phyloP scores from a whole-genome alignment of 2,888 invertebrate genomes.

The Argyresthia albistria region DNA sequence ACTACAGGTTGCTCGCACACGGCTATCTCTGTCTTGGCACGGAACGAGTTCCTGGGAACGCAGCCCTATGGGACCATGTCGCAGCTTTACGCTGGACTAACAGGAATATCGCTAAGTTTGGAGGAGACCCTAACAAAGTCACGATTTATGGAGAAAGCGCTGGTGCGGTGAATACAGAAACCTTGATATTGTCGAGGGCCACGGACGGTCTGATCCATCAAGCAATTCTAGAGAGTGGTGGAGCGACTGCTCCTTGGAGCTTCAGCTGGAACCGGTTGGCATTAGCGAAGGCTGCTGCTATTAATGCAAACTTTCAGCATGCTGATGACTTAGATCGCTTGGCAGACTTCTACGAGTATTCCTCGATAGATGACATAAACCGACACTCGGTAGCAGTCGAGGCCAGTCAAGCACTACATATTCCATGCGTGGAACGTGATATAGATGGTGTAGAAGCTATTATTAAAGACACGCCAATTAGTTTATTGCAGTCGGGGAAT shows the following conservation, averaged over 20 bases:
- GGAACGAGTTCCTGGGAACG: slow-evolving; percentile 4
- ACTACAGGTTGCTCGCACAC: background rate
- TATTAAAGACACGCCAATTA: background rate
- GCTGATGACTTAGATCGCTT: slow-evolving; percentile 1
- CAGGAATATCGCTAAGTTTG: slow-evolving; percentile 25
- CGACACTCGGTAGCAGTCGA: too few relatives aligned
- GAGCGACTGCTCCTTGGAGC: background rate
- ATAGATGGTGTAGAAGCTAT: background rate
- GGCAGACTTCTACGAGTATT: background rate
- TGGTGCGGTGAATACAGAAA: background rate
- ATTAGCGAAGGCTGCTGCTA: background rate
- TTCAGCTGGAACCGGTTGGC: background rate
- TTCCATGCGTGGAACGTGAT: background rate
- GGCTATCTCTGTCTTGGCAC: slow-evolving; percentile 3
- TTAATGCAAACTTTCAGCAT: background rate
- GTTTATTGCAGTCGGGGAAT: background rate
- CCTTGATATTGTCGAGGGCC: background rate
- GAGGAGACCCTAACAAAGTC: slow-evolving; percentile 18
- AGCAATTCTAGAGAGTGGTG: slow-evolving; percentile 4
- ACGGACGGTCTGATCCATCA: slow-evolving; percentile 1
- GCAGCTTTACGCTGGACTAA: slow-evolving; percentile 12
- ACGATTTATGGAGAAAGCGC: slow-evolving; percentile 4
- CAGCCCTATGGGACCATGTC: background rate
- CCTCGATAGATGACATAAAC: background rate
- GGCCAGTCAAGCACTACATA: background rate